Evolutionary conservation across 2,797 vertebrate genomes (phyloP), one percentile per base, ranked within the genome.

Genomic region (Epinephelus awoara): DNA sequence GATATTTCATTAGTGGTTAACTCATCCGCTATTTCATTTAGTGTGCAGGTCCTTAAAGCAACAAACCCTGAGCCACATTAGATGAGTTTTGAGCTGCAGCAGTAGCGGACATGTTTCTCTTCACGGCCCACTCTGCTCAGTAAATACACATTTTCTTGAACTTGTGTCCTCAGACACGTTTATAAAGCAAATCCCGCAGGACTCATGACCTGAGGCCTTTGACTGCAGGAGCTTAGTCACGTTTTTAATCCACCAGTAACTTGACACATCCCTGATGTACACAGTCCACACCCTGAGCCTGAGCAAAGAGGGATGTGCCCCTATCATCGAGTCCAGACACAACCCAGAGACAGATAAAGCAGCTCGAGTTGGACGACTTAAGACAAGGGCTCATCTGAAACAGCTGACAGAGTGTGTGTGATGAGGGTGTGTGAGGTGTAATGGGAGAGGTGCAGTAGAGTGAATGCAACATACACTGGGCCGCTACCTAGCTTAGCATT

Each of bases 321-420:
- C 73, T 91, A 94, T 94, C 93, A 44, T 13, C 0, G 13, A 27
- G 69, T 55, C 80, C 93, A 94, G 91, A 90, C 91, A 12, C 81
- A 47, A 65, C 52, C 13, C 46, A 0, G 29, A 44, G 55, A 44
- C 67, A 69, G 93, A 94, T 94, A 94, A 93, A 86, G 56, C 63
- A 49, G 72, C 72, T 51, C 1, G 1, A 57, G 75, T 27, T 51
- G 59, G 72, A 57, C 9, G 18, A 77, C 63, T 61, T 19, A 47
- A 46, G 61, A 63, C 73, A 29, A 44, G 18, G 18, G 21, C 64
- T 76, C 49, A 13, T 82, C 64, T 68, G 21, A 67, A 85, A 76
- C 78, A 84, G 84, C 81, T 72, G 80, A 79, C 2, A 21, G 23
- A 23, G 40, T 4, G 56, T n/a, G 66, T 54, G 58, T 64, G 56